These are phyloP conservation scores for Nomada fucata DNA, from an alignment of 2,888 invertebrate genomes.

Conservation along the genomic window DNA sequence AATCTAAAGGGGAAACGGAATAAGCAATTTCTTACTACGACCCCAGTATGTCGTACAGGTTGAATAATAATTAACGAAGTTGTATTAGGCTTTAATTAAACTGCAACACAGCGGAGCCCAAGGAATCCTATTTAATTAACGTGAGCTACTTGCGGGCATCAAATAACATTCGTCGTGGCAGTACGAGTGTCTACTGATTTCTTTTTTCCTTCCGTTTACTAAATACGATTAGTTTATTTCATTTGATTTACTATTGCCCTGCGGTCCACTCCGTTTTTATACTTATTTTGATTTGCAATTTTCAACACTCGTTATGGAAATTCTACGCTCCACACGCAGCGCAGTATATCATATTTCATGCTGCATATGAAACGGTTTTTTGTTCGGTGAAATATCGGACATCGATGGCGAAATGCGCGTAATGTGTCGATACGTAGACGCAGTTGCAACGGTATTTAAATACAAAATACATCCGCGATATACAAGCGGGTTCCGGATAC, in stretches of 20 bases:
- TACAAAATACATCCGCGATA: background rate
- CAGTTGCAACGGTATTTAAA: slow-evolving; percentile 7
- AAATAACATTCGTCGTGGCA: background rate
- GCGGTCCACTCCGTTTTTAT: background rate
- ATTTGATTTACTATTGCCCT: background rate
- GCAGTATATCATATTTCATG: background rate
- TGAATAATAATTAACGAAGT: slow-evolving; percentile 51
- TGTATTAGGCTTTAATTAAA: slow-evolving; percentile 43
- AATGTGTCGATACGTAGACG: background rate
- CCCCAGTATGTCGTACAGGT: background rate
- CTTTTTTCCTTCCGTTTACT: background rate
- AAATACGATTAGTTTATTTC: background rate
- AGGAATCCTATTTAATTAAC: slow-evolving; percentile 26
- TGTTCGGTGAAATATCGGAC: slow-evolving; percentile 17
- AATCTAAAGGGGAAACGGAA: slow-evolving; percentile 20
- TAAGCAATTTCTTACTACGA: slow-evolving; percentile 24
- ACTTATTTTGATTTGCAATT: background rate
- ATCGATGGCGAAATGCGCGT: slow-evolving; percentile 6
- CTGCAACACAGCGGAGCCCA: background rate
- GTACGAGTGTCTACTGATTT: background rate
- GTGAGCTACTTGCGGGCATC: slow-evolving; percentile 1
- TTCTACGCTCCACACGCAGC: background rate
- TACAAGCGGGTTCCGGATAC: background rate
- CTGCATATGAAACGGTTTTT: background rate
- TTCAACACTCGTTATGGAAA: background rate